phyloP scores from a whole-genome alignment of 1,140 invertebrate genomes.

The Cydia splendana region DNA sequence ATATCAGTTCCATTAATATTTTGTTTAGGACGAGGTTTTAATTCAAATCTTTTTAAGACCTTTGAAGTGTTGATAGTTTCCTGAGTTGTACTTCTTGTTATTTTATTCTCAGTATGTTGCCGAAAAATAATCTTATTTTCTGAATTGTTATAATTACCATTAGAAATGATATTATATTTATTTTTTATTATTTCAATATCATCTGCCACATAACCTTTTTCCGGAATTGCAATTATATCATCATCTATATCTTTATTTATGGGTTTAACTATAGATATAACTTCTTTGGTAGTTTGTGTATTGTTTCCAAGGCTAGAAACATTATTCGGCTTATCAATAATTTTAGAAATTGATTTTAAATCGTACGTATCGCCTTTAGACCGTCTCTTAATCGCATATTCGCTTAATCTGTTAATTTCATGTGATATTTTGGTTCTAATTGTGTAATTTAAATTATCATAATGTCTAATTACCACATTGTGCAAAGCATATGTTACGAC shows the following conservation, averaged over 20 bases:
- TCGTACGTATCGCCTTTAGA: background rate
- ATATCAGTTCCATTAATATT: background rate
- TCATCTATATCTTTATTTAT: background rate
- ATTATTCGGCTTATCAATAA: too few species aligned
- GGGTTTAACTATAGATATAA: background rate
- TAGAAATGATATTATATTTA: too few species aligned
- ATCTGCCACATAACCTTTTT: background rate
- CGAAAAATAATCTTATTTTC: too few species aligned
- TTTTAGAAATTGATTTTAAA: background rate
- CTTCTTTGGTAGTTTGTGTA: background rate
- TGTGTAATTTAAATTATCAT: slow-evolving; percentile 12
- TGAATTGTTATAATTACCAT: too few species aligned
- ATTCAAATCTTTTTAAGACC: background rate
- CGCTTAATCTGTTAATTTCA: background rate
- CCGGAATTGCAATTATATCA: background rate
- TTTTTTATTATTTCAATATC: too few species aligned
- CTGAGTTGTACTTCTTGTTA: too few species aligned
- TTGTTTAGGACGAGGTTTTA: background rate
- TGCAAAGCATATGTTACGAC: background rate
- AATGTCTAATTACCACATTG: background rate
- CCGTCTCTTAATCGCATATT: background rate
- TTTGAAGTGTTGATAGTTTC: background rate
- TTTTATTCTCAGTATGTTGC: background rate
- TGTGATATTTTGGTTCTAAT: background rate
- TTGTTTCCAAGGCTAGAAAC: background rate